These are phyloP conservation scores for Paracanthobrama guichenoti DNA, from an alignment of 2,113 vertebrate species.

Conservation along the genomic window DNA sequence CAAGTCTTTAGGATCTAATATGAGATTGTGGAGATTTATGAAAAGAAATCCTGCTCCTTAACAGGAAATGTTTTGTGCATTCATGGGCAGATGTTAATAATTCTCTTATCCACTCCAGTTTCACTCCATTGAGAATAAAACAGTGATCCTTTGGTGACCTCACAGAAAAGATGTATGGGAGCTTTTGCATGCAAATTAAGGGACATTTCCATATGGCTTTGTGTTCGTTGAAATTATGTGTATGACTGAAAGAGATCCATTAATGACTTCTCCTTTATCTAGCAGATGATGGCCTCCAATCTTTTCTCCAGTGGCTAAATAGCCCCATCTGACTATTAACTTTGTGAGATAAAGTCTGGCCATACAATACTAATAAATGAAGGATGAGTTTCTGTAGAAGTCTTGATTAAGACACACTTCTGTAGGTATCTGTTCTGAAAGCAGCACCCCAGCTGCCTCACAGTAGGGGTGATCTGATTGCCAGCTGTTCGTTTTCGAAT, in stretches of 20 bases:
- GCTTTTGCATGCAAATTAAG: neutral
- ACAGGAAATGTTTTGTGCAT: neutral
- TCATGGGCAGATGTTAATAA: neutral
- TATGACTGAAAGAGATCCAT: neutral
- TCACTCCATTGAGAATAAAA: constrained; percentile 17
- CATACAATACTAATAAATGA: neutral
- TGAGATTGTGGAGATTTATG: neutral
- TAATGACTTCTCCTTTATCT: constrained; percentile 8
- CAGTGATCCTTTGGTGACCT: neutral
- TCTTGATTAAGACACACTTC: neutral
- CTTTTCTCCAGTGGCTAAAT: neutral
- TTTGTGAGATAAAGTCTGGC: neutral
- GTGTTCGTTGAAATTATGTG: neutral
- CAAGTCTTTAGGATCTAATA: neutral
- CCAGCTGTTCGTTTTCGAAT: neutral
- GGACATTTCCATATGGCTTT: neutral
- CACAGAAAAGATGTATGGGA: neutral
- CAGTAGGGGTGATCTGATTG: neutral
- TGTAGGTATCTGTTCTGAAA: constrained; percentile 15
- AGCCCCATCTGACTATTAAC: neutral
- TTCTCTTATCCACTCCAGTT: neutral
- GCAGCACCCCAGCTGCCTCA: constrained; percentile 7
- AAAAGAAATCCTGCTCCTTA: neutral
- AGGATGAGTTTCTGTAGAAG: neutral
- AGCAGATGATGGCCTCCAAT: constrained; percentile 3